Percentiles rank a stretch among this genome's conserved stretches.
Evolutionary conservation across 2,113 vertebrate genomes (phyloP).

Genomic region (Archocentrus centrarchus): DNA sequence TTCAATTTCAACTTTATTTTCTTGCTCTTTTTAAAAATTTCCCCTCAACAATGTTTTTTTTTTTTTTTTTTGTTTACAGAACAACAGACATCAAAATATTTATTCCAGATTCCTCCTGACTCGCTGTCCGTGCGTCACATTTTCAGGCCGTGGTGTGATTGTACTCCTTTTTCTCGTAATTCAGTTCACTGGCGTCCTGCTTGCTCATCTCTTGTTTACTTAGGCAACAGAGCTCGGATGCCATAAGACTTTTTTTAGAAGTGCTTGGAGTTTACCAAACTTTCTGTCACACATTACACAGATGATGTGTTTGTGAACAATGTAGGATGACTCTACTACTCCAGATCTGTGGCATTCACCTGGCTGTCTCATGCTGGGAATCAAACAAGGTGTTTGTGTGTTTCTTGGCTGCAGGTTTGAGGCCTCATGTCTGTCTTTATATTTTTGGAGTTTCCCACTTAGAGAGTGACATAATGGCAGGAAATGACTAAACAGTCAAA

Average conservation of each 20-base stretch:
- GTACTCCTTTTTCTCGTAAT: not conserved
- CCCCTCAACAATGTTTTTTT: not conserved
- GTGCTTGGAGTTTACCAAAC: slow-evolving; percentile 13
- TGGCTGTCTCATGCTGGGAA: not conserved
- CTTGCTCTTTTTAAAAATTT: not conserved
- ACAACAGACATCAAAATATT: not conserved
- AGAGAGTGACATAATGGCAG: not conserved
- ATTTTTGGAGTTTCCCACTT: slow-evolving; percentile 10
- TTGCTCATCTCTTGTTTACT: not conserved
- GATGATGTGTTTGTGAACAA: not conserved
- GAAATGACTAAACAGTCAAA: slow-evolving; percentile 9
- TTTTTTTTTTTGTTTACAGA: not conserved
- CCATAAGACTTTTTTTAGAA: not conserved
- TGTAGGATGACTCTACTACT: not conserved
- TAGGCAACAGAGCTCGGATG: not conserved
- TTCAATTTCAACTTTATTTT: not conserved
- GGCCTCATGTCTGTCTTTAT: not conserved
- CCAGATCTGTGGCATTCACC: not conserved
- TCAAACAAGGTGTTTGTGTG: not conserved
- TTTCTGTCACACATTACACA: not conserved
- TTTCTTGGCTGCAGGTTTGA: not conserved
- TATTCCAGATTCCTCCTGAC: not conserved
- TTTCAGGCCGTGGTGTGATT: not conserved
- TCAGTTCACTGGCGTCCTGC: not conserved
- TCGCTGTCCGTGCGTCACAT: not conserved